A percentile compares a stretch with the other conserved stretches of the same genome.
These are phyloP conservation scores for Chalcis sispes DNA, from an alignment of 2,888 invertebrate genomes.

Conservation along the genomic window DNA sequence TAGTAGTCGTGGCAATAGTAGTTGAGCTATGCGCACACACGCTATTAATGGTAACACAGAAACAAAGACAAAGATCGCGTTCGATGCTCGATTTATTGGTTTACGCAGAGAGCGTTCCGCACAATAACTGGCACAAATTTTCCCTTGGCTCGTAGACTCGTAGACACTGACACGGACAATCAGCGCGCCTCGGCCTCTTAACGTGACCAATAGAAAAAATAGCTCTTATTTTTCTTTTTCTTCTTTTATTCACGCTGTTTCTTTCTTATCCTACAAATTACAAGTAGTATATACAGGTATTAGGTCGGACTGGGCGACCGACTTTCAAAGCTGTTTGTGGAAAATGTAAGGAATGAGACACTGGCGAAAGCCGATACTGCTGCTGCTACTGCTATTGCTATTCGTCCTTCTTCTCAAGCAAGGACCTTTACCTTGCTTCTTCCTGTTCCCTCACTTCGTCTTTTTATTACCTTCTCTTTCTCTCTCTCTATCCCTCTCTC, in stretches of 20 bases:
- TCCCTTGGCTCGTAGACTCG: background rate
- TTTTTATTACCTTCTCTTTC: too few relatives aligned
- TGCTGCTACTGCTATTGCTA: too few relatives aligned
- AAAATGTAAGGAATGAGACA: constrained; percentile 1
- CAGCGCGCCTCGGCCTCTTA: background rate
- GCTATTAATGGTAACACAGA: background rate
- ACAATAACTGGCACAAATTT: background rate
- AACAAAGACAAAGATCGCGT: background rate
- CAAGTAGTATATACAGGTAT: constrained; percentile 35
- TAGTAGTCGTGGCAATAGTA: too few relatives aligned
- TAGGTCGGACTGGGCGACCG: background rate
- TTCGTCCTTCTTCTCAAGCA: background rate
- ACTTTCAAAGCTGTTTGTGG: too few relatives aligned
- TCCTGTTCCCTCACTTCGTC: background rate
- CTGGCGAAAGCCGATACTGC: too few relatives aligned
- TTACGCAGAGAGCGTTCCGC: background rate
- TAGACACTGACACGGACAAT: background rate
- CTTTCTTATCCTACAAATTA: background rate
- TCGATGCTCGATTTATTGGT: background rate
- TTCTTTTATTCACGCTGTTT: background rate
- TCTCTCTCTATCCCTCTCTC: too few relatives aligned
- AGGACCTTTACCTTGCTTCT: background rate
- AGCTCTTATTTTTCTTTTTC: constrained; percentile 15
- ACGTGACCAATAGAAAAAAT: constrained; percentile 48
- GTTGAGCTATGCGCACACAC: too few relatives aligned